A percentile compares a stretch with the other conserved stretches of the same genome.
Conservation (phyloP, 2,797 vertebrate genomes). For the Hipposideros larvatus region DNA sequence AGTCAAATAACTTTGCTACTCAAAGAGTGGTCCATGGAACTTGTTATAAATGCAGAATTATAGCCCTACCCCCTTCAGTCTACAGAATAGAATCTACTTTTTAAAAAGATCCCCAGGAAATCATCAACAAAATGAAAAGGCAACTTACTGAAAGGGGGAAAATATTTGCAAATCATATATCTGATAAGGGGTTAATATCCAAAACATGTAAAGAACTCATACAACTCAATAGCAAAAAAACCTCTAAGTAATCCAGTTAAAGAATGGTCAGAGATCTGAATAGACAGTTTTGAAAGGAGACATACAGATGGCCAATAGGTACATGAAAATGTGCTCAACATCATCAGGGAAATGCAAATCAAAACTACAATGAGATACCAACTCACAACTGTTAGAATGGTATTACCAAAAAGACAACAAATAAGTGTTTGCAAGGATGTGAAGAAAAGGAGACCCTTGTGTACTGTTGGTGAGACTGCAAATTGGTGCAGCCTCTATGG, state of each 20-base stretch:
- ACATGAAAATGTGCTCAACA: neutral
- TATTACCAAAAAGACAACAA: neutral
- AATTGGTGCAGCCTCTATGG: neutral
- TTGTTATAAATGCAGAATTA: constrained; percentile 6
- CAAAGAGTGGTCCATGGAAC: neutral
- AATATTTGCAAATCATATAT: neutral
- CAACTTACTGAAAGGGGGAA: neutral
- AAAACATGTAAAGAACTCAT: neutral
- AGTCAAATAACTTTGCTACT: neutral
- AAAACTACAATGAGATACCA: neutral
- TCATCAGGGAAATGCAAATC: neutral
- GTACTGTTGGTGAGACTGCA: neutral
- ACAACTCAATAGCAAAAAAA: neutral
- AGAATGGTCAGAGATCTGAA: neutral
- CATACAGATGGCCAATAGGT: neutral
- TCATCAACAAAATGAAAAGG: neutral
- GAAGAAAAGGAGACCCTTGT: too few relatives aligned
- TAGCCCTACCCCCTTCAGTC: neutral
- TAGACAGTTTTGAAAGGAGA: neutral
- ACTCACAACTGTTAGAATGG: neutral
- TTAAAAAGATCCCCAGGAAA: neutral
- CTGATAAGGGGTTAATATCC: neutral
- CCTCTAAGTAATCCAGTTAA: neutral
- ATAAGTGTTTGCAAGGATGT: neutral
- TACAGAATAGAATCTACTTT: neutral